phyloP scores from a whole-genome alignment of 2,888 invertebrate genomes.

The Hipparchia semele region DNA sequence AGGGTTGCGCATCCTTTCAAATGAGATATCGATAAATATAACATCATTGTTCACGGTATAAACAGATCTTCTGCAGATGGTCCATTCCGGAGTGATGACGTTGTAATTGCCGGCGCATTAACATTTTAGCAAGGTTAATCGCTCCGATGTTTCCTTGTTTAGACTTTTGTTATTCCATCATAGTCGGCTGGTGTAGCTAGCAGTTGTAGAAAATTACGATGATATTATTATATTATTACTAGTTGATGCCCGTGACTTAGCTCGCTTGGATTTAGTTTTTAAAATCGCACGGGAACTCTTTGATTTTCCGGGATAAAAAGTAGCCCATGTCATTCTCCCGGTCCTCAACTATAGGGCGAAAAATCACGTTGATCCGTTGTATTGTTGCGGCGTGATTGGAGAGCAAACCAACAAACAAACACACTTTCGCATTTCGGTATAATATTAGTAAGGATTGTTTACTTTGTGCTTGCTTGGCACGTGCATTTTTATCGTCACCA shows the following conservation, averaged over 20 bases:
- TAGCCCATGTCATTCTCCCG: too few relatives aligned
- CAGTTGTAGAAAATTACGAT: constrained; percentile 10
- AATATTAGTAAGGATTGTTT: too few relatives aligned
- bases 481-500: too few relatives aligned
- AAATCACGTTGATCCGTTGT: too few relatives aligned
- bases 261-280: too few relatives aligned
- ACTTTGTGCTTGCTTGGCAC: too few relatives aligned
- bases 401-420: not conserved
- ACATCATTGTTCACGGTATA: not conserved
- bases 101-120: constrained; percentile 28
- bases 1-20: too few relatives aligned
- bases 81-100: constrained; percentile 22
- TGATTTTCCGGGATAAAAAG: too few relatives aligned
- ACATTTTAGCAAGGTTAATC: constrained; percentile 36
- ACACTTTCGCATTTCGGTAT: not conserved
- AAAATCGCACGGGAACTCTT: too few relatives aligned
- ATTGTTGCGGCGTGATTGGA: too few relatives aligned
- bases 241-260: too few relatives aligned
- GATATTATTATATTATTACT: not conserved
- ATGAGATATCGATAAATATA: not conserved
- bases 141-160: constrained; percentile 32
- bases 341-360: too few relatives aligned
- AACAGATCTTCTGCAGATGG: not conserved
- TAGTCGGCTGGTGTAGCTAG: not conserved
- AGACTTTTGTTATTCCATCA: constrained; percentile 24